phyloP scores from a whole-genome alignment of 1,140 invertebrate species.

The Popillia japonica region DNA sequence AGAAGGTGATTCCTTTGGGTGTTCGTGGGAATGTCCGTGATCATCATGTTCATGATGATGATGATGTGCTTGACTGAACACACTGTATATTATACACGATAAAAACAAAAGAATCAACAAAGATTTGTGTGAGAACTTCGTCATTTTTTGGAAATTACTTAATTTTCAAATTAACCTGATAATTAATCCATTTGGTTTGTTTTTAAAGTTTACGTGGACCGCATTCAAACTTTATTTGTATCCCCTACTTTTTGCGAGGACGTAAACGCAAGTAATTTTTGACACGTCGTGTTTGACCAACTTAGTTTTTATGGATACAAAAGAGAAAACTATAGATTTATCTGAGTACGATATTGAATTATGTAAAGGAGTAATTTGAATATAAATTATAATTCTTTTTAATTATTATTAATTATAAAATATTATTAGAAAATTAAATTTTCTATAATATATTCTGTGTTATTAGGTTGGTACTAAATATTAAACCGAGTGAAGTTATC shows the following conservation, averaged over 20 bases:
- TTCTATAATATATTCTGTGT: no score
- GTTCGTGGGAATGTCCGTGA: slow-evolving; percentile 53
- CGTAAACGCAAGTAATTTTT: not conserved
- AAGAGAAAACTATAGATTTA: no score
- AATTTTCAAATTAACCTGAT: not conserved
- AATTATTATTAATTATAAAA: no score
- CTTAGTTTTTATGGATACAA: not conserved
- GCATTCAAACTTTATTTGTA: not conserved
- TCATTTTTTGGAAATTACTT: not conserved
- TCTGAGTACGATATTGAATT: no score
- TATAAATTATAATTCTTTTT: no score
- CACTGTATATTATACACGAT: slow-evolving; percentile 4
- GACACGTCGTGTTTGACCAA: slow-evolving; percentile 12
- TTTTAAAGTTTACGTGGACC: slow-evolving; percentile 3
- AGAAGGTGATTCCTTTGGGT: slow-evolving; percentile 67
- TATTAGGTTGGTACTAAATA: no score
- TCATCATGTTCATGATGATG: slow-evolving; percentile 39
- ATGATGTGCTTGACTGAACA: slow-evolving; percentile 34
- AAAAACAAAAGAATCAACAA: slow-evolving; percentile 25
- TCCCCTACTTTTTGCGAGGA: not conserved
- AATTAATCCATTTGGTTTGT: slow-evolving; percentile 4
- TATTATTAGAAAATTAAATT: no score
- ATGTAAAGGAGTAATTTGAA: no score
- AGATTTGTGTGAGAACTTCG: not conserved
- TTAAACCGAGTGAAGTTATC: not conserved